Evolutionary conservation across 2,888 invertebrate genomes (phyloP).

Genomic region (Nephrotoma flavescens): DNA sequence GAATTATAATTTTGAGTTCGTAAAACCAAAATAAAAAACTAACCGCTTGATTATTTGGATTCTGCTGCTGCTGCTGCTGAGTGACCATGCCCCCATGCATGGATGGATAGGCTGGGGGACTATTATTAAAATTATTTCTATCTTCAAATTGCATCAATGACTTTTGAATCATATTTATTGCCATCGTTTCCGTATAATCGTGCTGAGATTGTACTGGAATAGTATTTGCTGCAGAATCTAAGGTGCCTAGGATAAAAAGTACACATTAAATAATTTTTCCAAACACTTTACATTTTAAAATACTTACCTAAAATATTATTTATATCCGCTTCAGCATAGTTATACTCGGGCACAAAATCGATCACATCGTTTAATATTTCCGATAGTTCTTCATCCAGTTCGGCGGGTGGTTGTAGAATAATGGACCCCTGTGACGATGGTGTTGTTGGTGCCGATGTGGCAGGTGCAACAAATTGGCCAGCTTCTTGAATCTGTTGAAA

Average conservation of each 20-base stretch:
- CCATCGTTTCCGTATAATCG: slow-evolving; percentile 51
- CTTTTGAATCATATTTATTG: slow-evolving; percentile 80
- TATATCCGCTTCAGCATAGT: neutral
- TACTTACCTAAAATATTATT: slow-evolving; percentile 4
- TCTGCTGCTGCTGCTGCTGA: slow-evolving; percentile 20
- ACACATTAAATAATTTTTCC: neutral
- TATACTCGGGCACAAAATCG: slow-evolving; percentile 53
- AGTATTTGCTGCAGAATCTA: slow-evolving; percentile 19
- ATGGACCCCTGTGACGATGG: slow-evolving; percentile 20
- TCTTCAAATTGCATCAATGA: slow-evolving; percentile 78
- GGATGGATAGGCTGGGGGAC: slow-evolving; percentile 14
- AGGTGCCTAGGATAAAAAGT: slow-evolving; percentile 19
- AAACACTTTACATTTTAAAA: neutral
- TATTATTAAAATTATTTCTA: slow-evolving; percentile 23
- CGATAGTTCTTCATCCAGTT: slow-evolving; percentile 54
- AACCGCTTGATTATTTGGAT: slow-evolving; percentile 16
- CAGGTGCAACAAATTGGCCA: slow-evolving; percentile 2
- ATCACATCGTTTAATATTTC: slow-evolving; percentile 76
- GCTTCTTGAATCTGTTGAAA: slow-evolving; percentile 16
- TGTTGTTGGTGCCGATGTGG: slow-evolving; percentile 8
- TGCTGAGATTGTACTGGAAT: slow-evolving; percentile 19
- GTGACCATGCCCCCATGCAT: slow-evolving; percentile 9
- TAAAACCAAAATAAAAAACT: neutral
- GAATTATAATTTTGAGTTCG: neutral
- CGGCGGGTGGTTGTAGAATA: slow-evolving; percentile 20